A percentile compares a stretch with the other conserved stretches of the same genome.
Conservation (phyloP, 2,113 vertebrate genomes). For the Amblyornis subalaris region DNA sequence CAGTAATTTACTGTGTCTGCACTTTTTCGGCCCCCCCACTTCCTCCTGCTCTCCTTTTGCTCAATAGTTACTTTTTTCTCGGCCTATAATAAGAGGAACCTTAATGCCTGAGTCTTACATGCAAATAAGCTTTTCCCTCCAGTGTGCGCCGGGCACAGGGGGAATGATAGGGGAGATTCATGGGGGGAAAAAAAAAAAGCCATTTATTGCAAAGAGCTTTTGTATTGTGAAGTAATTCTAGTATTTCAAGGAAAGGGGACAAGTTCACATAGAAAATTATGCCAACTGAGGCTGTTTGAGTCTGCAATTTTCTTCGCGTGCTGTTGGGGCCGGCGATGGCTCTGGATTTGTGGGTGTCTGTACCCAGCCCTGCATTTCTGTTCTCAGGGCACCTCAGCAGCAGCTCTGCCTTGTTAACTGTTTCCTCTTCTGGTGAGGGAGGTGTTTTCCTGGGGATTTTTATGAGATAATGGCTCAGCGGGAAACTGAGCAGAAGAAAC, state of each 20-base stretch:
- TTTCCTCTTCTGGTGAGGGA: constrained; percentile 16
- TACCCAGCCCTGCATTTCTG: neutral
- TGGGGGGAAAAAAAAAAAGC: neutral
- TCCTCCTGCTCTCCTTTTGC: neutral
- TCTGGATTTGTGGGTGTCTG: constrained; percentile 8
- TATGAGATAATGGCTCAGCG: constrained; percentile 41
- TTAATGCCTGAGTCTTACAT: neutral
- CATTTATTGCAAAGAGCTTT: neutral
- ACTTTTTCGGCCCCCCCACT: neutral
- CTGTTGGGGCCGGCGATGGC: neutral
- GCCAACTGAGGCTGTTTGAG: constrained; percentile 1
- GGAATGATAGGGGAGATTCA: neutral
- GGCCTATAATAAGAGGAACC: neutral
- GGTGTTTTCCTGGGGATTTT: constrained; percentile 34
- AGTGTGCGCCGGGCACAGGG: neutral
- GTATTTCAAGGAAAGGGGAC: neutral
- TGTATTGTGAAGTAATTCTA: constrained; percentile 18
- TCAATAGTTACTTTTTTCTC: neutral
- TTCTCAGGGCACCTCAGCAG: neutral
- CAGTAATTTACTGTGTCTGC: constrained; percentile 37
- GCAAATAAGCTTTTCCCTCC: neutral
- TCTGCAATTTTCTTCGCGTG: constrained; percentile 9
- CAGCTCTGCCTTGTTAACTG: constrained; percentile 29
- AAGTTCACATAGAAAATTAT: constrained; percentile 1
- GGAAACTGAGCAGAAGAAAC: constrained; percentile 66